Evolutionary conservation across 2,113 vertebrate genomes (phyloP).

Genomic region (Odocoileus virginianus): DNA sequence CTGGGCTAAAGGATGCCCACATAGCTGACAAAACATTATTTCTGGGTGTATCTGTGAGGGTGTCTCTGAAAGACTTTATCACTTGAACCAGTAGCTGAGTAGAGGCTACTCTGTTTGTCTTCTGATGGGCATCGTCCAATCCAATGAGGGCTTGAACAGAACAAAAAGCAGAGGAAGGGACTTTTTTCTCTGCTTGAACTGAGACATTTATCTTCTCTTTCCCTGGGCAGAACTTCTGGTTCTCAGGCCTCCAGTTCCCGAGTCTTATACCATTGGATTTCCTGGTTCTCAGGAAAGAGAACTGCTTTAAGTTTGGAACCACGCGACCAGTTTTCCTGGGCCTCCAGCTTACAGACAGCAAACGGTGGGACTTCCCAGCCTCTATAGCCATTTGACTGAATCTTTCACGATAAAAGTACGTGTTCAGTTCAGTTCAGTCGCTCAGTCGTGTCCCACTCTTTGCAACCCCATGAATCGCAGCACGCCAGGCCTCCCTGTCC

Average conservation of each 20-base stretch:
- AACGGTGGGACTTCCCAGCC: neutral
- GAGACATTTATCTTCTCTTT: neutral
- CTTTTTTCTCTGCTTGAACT: neutral
- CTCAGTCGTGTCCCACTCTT: too few species aligned
- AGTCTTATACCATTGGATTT: neutral
- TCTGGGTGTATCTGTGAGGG: neutral
- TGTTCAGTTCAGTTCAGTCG: too few species aligned
- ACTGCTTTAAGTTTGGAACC: neutral
- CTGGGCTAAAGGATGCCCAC: neutral
- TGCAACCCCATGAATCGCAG: too few species aligned
- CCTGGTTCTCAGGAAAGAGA: neutral
- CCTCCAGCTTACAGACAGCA: neutral
- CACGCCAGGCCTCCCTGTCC: too few species aligned
- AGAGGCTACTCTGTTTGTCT: neutral
- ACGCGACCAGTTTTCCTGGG: accelerated
- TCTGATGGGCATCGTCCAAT: neutral
- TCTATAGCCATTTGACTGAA: neutral
- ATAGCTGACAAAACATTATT: neutral
- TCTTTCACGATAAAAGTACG: neutral
- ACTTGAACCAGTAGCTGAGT: neutral
- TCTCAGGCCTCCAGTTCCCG: accelerated
- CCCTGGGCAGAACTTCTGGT: neutral
- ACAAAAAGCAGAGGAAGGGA: neutral
- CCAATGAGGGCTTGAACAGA: neutral
- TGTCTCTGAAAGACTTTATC: neutral